phyloP scores from a whole-genome alignment of 2,113 vertebrate genomes.

The Plestiodon gilberti region DNA sequence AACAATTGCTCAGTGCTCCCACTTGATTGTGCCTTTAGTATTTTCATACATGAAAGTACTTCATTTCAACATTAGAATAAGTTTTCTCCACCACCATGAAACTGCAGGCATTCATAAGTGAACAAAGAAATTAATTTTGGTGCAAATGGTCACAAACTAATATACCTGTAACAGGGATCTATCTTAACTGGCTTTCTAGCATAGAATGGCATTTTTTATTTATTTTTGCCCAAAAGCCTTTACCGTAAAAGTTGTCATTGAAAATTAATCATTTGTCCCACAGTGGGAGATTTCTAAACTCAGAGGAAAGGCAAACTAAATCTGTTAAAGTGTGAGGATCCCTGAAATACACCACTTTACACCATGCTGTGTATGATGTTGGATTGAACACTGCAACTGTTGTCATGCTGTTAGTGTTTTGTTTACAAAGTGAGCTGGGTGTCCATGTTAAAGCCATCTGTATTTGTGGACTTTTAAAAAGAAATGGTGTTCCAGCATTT shows the following conservation, averaged over 20 bases:
- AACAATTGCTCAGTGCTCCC: not conserved
- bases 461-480: constrained; percentile 11
- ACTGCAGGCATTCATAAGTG: not conserved
- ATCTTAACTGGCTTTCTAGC: not conserved
- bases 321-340: constrained; percentile 2
- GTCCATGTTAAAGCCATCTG: not conserved
- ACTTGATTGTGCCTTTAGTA: not conserved
- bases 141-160: not conserved
- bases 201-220: not conserved
- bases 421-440: not conserved
- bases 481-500: constrained; percentile 10
- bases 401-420: not conserved
- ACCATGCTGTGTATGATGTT: not conserved
- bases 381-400: constrained; percentile 11
- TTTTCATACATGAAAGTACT: not conserved
- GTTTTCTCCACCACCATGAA: not conserved
- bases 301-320: not conserved
- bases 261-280: constrained; percentile 6
- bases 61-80: not conserved
- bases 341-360: not conserved
- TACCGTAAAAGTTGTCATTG: not conserved
- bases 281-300: not conserved
- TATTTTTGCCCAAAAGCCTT: not conserved
- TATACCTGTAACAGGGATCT: not conserved
- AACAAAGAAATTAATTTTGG: not conserved